A percentile compares a stretch with the other conserved stretches of the same genome.
phyloP scores from a whole-genome alignment of 2,113 vertebrate species.

The Sinocyclocheilus rhinocerous region DNA sequence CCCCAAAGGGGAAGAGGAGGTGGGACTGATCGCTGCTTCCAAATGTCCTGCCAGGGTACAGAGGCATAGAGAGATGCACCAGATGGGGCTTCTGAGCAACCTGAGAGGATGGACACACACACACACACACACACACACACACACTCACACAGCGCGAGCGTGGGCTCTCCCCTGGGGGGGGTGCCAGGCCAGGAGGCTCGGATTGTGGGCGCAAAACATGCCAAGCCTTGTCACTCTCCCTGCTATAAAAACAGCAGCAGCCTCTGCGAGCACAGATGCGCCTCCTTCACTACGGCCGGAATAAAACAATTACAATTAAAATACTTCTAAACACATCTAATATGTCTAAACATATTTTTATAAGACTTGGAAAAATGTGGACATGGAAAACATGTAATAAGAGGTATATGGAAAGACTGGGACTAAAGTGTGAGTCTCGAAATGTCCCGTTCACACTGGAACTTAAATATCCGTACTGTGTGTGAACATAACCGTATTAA shows the following conservation, averaged over 20 bases:
- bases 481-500: no score
- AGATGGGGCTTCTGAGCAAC: slow-evolving; percentile 58
- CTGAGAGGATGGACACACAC: no score
- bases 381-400: no score
- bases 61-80: slow-evolving; percentile 16
- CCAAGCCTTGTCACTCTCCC: slow-evolving; percentile 16
- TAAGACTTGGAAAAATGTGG: neutral
- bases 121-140: no score
- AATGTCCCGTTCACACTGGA: no score
- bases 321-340: neutral
- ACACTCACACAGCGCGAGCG: no score
- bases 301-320: neutral
- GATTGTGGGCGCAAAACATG: slow-evolving; percentile 20
- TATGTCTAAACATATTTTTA: neutral
- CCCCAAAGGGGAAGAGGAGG: slow-evolving; percentile 25
- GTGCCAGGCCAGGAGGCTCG: slow-evolving; percentile 24
- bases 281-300: neutral
- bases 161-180: no score
- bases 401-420: no score
- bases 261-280: neutral
- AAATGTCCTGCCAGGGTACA: slow-evolving; percentile 40
- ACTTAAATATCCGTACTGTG: no score
- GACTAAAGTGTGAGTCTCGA: no score
- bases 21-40: slow-evolving; percentile 14
- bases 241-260: slow-evolving; percentile 11